Evolutionary conservation across 1,140 invertebrate genomes (phyloP).

Genomic region (Wasmannia auropunctata): DNA sequence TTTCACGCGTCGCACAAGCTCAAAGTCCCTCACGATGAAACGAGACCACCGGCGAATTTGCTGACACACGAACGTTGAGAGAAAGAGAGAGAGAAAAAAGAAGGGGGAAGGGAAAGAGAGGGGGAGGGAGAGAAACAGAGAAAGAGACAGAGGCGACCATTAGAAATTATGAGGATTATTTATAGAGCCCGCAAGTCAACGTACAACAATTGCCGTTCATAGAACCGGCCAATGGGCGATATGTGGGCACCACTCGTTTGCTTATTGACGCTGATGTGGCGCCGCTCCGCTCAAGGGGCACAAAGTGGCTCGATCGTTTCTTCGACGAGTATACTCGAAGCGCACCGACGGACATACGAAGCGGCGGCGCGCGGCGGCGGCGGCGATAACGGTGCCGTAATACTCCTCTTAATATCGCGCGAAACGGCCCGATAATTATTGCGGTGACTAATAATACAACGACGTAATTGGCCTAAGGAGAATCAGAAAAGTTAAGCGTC

Average conservation of each 20-base stretch:
- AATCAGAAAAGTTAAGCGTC: slow-evolving; percentile 19
- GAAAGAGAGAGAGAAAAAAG: neutral
- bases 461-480: slow-evolving; percentile 10
- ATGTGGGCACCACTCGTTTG: slow-evolving; percentile 68
- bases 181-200: slow-evolving; percentile 71
- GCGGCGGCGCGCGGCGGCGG: neutral
- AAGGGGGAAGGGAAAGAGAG: neutral
- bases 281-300: slow-evolving; percentile 69
- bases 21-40: slow-evolving; percentile 74
- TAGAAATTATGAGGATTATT: slow-evolving; percentile 72
- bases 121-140: too few relatives aligned
- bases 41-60: slow-evolving; percentile 71
- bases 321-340: slow-evolving; percentile 64
- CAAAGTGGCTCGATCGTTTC: slow-evolving; percentile 72
- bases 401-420: slow-evolving; percentile 25
- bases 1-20: slow-evolving; percentile 79
- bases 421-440: slow-evolving; percentile 38
- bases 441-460: slow-evolving; percentile 19
- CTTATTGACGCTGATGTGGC: slow-evolving; percentile 73
- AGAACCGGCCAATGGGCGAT: slow-evolving; percentile 64
- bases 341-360: slow-evolving; percentile 14
- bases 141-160: slow-evolving; percentile 10
- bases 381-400: slow-evolving; percentile 20
- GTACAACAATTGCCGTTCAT: slow-evolving; percentile 73
- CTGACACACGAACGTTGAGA: slow-evolving; percentile 36